Base-by-base conservation (phyloP, 2,113 vertebrate species). In the Emberiza fucata region DNA sequence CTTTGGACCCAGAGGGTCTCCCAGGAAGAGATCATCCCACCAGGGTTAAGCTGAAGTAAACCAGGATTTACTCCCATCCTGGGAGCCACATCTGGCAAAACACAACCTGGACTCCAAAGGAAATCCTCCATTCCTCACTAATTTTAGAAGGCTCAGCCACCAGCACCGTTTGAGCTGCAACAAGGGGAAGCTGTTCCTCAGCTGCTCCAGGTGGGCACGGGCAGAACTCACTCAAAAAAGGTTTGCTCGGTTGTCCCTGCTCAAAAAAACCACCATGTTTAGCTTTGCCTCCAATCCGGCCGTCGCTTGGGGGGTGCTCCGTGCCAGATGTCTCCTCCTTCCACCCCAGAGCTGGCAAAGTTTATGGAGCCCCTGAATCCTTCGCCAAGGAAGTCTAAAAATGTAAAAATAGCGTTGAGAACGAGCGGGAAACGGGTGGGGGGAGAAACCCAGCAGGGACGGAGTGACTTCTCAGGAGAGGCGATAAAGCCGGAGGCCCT, bases 301-400 rank as follows among this genome's bases (percentile, higher is more conserved):
- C 45, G 3, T 4, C 0, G 35, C 90, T 61, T 42, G 17, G 39
- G 82, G 87, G 37, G 64, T 25, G 77, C 81, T 24, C 44, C 53
- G 3, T 0, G 80, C 77, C 81, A 48, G 81, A 79, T 28, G 63
- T 59, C 90, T 53, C 76, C 89, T 92, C 89, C 88, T 95, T 94
- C 91, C 93, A 95, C 60, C 94, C 91, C 81, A 25, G 87, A 78
- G 87, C 60, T 33, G 15, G 81, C 86, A 61, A 88, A 93, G 66
- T 85, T 92, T 72, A 66, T 0, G 60, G 42, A 85, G 95, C 54
- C 37, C 91, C 73, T 17, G 6, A 79, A 60, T 92, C 88, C 94
- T 95, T 78, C 2, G 0, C 7, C 28, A 50, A 48, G 70, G 33
- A 80, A 77, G 85, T 68, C 93, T 95, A 90, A 63, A 92, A 90